phyloP scores from a whole-genome alignment of 2,113 vertebrate genomes.

The Cephalophus harveyi region DNA sequence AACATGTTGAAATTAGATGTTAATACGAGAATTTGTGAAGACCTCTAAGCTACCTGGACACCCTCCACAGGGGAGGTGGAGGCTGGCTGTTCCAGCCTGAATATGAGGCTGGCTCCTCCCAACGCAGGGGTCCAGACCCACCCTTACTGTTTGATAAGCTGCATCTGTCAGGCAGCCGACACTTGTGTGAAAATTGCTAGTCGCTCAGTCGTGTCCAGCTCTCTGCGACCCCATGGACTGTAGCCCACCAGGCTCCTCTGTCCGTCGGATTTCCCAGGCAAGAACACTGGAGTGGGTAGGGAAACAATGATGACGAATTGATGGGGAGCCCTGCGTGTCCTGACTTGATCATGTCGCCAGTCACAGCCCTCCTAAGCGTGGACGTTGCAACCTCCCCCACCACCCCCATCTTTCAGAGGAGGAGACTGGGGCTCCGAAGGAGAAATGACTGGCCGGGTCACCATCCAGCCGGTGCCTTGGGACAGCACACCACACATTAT shows the following conservation, averaged over 20 bases:
- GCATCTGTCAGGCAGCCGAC: neutral
- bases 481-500: neutral
- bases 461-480: neutral
- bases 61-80: neutral
- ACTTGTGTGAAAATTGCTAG: neutral
- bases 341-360: accelerated
- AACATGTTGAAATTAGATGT: neutral
- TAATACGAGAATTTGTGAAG: neutral
- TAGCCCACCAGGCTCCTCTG: neutral
- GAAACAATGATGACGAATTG: neutral
- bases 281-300: neutral
- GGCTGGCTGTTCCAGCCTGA: neutral
- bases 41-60: too few relatives aligned
- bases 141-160: neutral
- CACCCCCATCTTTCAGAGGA: neutral
- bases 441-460: neutral
- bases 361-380: neutral
- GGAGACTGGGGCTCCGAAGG: neutral
- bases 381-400: neutral
- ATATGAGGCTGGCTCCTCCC: neutral
- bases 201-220: neutral
- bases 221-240: neutral
- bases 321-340: neutral
- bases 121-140: neutral
- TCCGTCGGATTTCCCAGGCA: neutral